Evolutionary conservation across 2,888 invertebrate genomes (phyloP), one percentile per base, ranked within the genome.

Genomic region (Agrochola macilenta): DNA sequence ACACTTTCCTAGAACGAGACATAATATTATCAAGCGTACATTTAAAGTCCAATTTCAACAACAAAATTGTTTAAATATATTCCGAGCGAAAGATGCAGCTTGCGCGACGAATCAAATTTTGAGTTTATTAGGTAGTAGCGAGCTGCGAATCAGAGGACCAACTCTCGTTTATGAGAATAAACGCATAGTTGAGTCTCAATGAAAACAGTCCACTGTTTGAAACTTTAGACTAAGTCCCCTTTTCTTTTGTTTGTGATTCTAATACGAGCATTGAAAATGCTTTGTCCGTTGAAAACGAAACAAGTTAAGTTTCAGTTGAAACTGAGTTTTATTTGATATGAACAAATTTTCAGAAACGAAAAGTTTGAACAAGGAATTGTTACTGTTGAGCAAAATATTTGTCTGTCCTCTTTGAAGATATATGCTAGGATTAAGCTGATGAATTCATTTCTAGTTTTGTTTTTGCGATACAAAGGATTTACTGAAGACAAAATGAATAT

Each of bases 231-330:
- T 66, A 20, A 65, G 68, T 66, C 35, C 43, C 49, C 58, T 66
- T 65, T 87, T 79, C 77, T 84, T 79, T 85, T 84, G 86, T 84
- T 77, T 81, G 52, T 35, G 54, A 65, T 78, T 63, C 71, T 78
- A 74, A 78, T 77, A 81, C 74, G 74, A 78, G 54, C 83, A 65
- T 72, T 72, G 77, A 78, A 80, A 82, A 84, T 76, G 81, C 82
- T 85, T 79, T 86, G 82, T 84, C 43, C 70, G 46, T 74, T 76
- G 63, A 30, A 71, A 79, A 72, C 61, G 54, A 82, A 81, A 86
- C 78, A 80, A 75, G 70, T 79, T 74, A 65, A 63, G 78, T 68
- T 75, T 61, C 71, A 78, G 76, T 74, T 83, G 54, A 66, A 81
- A 68, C 65, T 64, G 71, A 80, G 69, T 79, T 84, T 81, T 69